Evolutionary conservation across 1,140 invertebrate species (phyloP).

Genomic region (Danaus plexippus): DNA sequence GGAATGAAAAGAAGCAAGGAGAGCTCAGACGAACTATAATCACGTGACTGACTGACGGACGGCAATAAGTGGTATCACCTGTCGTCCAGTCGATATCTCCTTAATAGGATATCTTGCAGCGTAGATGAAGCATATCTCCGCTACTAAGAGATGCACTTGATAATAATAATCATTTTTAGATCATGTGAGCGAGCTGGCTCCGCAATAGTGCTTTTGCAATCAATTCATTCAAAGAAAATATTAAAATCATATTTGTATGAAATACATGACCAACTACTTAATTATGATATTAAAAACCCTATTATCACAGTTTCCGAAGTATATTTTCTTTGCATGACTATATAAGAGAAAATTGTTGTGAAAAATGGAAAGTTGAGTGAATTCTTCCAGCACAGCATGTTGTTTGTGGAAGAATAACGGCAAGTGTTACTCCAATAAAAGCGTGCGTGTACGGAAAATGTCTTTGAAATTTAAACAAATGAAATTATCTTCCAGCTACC

Average conservation of each 20-base stretch:
- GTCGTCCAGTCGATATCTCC: conserved; percentile 24
- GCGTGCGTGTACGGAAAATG: conserved; percentile 31
- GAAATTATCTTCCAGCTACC: conserved; percentile 24
- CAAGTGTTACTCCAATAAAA: conserved; percentile 36
- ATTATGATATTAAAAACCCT: not conserved
- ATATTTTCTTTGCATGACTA: conserved; percentile 43
- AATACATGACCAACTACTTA: not conserved
- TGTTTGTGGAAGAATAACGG: conserved; percentile 45
- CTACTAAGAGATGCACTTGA: conserved; percentile 19
- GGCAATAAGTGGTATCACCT: conserved; percentile 23
- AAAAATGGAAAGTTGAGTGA: conserved; percentile 68
- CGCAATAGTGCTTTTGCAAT: conserved; percentile 12
- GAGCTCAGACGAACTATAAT: conserved; percentile 2
- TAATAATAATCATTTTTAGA: conserved; percentile 21
- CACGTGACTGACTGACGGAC: conserved; percentile 15
- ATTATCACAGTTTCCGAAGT: conserved; percentile 33
- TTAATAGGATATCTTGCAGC: conserved; percentile 24
- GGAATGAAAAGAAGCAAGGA: conserved; percentile 5
- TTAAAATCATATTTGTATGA: conserved; percentile 5
- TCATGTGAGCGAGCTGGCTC: conserved; percentile 10
- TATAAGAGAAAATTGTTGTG: conserved; percentile 51
- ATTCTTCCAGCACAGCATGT: conserved; percentile 58
- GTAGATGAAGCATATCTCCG: conserved; percentile 23
- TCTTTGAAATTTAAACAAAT: conserved; percentile 25
- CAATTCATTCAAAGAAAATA: conserved; percentile 1